Evolutionary conservation across 1,140 invertebrate genomes (phyloP), one percentile per base, ranked within the genome.

Genomic region (Nasonia giraulti): DNA sequence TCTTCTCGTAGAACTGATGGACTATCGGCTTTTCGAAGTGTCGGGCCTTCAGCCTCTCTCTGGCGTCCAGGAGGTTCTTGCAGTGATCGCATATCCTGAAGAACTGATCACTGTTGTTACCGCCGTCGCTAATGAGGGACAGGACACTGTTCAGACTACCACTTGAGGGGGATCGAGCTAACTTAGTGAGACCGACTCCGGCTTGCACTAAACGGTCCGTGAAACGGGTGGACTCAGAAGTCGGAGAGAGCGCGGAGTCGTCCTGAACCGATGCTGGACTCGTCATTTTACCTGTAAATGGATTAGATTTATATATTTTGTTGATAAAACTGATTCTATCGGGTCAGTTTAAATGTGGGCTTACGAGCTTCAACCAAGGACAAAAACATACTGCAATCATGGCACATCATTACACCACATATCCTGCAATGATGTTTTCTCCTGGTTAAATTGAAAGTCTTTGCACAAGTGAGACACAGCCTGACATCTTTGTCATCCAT

Each of bases 381-480:
- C 85, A 99, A 93, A 93, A 99, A 99, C 86, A 96, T 93, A 20
- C 98, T 99, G 91, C 99, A 99, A 87, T 96, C 95, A 91, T 98
- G 95, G 92, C 99, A 99, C 94, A 99, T 97, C 83, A 99, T 96
- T 79, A 96, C 96, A 0, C 99, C 99, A 94, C 99, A 99, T 7
- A 99, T 93, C 87, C 99, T 94, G 90, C 99, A 99, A 92, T 99
- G 99, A 94, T 99, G 99, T 91, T 98, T 97, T 84, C 98, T 93
- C 81, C 97, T 94, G 0, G 97, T 96, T 50, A 99, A 90, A 88
- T 96, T 96, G 91, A 99, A 99, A 75, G 95, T 95, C 90, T 96
- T 96, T 6, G 97, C 97, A 94, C 99, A 99, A 87, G 95, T 96
- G 3, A 98, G 97, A 93, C 99, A 99, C 37, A 98, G 91, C 85